Conservation (phyloP, 1,140 invertebrate genomes). For the Rhysida immarginata region DNA sequence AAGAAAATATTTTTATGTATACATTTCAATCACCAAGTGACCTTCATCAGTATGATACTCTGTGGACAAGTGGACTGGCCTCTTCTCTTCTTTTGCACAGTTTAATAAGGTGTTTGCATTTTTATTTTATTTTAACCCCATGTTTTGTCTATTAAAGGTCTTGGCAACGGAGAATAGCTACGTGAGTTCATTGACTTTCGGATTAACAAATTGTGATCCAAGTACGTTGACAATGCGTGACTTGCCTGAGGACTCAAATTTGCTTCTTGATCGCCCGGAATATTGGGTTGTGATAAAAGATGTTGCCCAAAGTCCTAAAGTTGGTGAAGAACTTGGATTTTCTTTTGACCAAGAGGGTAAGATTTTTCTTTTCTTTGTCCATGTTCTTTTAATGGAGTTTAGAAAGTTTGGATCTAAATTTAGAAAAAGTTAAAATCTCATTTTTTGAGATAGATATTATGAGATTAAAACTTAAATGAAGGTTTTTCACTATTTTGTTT, state of each 20-base stretch:
- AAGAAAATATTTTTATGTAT: no score
- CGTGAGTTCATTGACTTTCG: slow-evolving; percentile 73
- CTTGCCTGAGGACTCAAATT: slow-evolving; percentile 83
- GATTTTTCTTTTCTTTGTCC: not conserved
- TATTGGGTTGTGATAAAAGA: slow-evolving; percentile 95
- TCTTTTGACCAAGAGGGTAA: slow-evolving; percentile 55
- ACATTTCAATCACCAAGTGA: no score
- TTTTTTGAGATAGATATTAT: not conserved
- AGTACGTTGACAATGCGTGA: slow-evolving; percentile 48
- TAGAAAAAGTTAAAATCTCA: not conserved
- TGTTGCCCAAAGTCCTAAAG: slow-evolving; percentile 61
- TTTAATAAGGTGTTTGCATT: not conserved
- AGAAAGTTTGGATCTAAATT: not conserved
- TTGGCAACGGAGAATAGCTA: slow-evolving; percentile 68
- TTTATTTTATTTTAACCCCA: slow-evolving; percentile 9
- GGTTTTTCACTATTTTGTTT: not conserved
- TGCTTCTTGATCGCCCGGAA: slow-evolving; percentile 80
- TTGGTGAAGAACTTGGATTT: slow-evolving; percentile 82
- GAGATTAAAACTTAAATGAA: not conserved
- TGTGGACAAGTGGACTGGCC: no score
- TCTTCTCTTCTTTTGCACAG: no score
- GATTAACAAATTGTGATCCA: slow-evolving; percentile 86
- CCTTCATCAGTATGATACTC: no score
- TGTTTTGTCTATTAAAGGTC: slow-evolving; percentile 38
- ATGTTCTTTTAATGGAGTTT: not conserved